Evolutionary conservation across 1,140 invertebrate genomes (phyloP).

Genomic region (Monomorium pharaonis): DNA sequence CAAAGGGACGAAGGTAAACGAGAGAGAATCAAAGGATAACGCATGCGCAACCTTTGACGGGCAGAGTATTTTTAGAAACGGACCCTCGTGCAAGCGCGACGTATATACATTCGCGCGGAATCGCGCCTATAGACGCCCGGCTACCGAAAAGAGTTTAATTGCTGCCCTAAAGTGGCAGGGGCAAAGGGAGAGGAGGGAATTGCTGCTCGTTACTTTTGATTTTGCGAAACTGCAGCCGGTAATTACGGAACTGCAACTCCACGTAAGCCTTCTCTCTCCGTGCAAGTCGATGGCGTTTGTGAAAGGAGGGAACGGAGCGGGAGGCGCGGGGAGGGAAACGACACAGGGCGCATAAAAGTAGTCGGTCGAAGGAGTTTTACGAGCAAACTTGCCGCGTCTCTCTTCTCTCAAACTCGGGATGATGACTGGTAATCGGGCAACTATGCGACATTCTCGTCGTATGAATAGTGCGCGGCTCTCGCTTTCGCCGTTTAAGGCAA

Average conservation of each 20-base stretch:
- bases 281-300: slow-evolving; percentile 21
- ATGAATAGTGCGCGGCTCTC: slow-evolving; percentile 36
- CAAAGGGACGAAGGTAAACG: slow-evolving; percentile 10
- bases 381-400: slow-evolving; percentile 40
- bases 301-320: neutral
- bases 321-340: neutral
- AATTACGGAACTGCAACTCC: slow-evolving; percentile 54
- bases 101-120: slow-evolving; percentile 35
- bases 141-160: slow-evolving; percentile 55
- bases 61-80: slow-evolving; percentile 45
- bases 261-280: neutral
- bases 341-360: slow-evolving; percentile 42
- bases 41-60: slow-evolving; percentile 45
- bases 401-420: slow-evolving; percentile 3
- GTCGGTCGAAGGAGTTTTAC: slow-evolving; percentile 58
- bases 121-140: slow-evolving; percentile 20
- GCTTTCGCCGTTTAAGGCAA: slow-evolving; percentile 35
- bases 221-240: slow-evolving; percentile 55
- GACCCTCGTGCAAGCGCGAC: slow-evolving; percentile 10
- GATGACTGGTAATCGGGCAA: slow-evolving; percentile 51
- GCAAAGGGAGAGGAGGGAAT: neutral
- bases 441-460: slow-evolving; percentile 53
- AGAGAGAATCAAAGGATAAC: slow-evolving; percentile 46
- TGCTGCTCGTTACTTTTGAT: slow-evolving; percentile 56
- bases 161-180: slow-evolving; percentile 32